Conservation (phyloP, 2,888 invertebrate species). For the Buathra laborator region DNA sequence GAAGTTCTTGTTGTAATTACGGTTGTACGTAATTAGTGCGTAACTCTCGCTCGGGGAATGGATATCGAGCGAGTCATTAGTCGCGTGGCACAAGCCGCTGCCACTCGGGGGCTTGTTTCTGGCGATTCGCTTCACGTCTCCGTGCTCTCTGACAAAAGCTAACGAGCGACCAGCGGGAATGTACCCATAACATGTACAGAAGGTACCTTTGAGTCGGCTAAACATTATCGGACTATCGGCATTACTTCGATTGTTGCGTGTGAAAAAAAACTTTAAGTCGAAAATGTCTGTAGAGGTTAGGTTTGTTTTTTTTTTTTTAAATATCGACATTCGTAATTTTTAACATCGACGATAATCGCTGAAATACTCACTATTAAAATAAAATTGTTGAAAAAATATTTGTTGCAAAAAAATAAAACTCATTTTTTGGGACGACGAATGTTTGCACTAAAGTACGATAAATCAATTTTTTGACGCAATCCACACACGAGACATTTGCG, state of each 20-base stretch:
- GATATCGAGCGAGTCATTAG: slow-evolving; percentile 67
- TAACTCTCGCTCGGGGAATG: slow-evolving; percentile 53
- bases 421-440: too few species aligned
- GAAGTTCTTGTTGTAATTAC: slow-evolving; percentile 64
- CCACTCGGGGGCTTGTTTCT: slow-evolving; percentile 56
- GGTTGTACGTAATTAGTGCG: slow-evolving; percentile 64
- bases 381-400: too few species aligned
- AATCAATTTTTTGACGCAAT: too few species aligned
- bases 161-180: slow-evolving; percentile 62
- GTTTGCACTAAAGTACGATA: too few species aligned
- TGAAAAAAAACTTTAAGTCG: not conserved
- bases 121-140: slow-evolving; percentile 61
- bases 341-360: too few species aligned
- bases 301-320: not conserved
- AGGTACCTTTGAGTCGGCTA: slow-evolving; percentile 24
- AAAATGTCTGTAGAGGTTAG: not conserved
- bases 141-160: slow-evolving; percentile 63
- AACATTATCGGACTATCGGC: slow-evolving; percentile 38
- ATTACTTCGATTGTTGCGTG: slow-evolving; percentile 15
- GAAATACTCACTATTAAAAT: too few species aligned
- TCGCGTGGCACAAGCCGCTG: slow-evolving; percentile 49
- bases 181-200: slow-evolving; percentile 35
- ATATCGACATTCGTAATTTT: too few species aligned
- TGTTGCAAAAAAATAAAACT: too few species aligned
- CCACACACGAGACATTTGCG: too few species aligned